Percentiles rank a stretch among this genome's conserved stretches.
phyloP scores from a whole-genome alignment of 2,888 invertebrate species.

The Zelleria hepariella region DNA sequence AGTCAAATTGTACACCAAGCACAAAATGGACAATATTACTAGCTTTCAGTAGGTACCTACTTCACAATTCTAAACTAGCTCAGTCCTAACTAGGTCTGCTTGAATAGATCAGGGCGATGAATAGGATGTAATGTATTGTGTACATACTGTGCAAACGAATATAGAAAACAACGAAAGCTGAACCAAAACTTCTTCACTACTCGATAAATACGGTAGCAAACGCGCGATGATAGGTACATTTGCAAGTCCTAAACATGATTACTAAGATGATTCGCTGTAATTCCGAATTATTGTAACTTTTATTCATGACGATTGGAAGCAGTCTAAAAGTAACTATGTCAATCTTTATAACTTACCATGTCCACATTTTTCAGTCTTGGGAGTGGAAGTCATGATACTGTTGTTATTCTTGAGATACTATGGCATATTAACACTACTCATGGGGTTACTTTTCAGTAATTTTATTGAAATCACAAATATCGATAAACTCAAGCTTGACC shows the following conservation, averaged over 20 bases:
- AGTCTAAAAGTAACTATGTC: neutral
- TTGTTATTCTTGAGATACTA: conserved; percentile 31
- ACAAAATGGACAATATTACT: too few species aligned
- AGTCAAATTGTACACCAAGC: too few species aligned
- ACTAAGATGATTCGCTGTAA: neutral
- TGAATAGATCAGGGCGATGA: neutral
- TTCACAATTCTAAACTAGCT: neutral
- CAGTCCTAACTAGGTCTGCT: neutral
- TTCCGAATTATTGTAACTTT: neutral
- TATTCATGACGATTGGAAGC: neutral
- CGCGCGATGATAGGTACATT: neutral
- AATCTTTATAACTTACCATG: conserved; percentile 46
- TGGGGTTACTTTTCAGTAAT: conserved; percentile 22
- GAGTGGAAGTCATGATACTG: conserved; percentile 63
- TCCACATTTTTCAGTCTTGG: conserved; percentile 65
- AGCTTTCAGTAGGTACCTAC: too few species aligned
- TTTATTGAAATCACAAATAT: conserved; percentile 39
- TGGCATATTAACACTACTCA: conserved; percentile 48
- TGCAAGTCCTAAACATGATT: neutral
- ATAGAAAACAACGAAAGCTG: neutral
- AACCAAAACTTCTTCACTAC: neutral
- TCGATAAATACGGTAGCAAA: neutral
- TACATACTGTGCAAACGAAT: neutral
- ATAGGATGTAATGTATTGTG: neutral
- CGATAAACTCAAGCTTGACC: conserved; percentile 45